Evolutionary conservation across 2,113 vertebrate genomes (phyloP), one percentile per base, ranked within the genome.

Genomic region (Chaetodon trifascialis): DNA sequence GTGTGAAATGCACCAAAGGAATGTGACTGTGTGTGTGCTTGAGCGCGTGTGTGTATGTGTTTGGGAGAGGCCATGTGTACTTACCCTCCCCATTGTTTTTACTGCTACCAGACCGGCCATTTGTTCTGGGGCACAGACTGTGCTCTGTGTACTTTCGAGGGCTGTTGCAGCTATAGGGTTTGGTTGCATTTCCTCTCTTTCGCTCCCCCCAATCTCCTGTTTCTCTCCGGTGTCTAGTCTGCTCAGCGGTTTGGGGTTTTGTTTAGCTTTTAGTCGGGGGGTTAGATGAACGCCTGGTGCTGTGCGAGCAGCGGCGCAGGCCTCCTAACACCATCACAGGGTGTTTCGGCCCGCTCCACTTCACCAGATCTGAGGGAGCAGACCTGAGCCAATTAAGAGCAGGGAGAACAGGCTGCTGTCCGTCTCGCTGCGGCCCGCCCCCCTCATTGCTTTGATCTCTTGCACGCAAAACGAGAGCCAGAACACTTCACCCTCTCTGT

Each of bases 351-450:
- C 89, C 84, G 91, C 91, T 94, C 85, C 91, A 92, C 90, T 92
- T 91, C 93, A 94, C 91, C 82, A 84, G 88, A 93, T 94, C 93
- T 91, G 91, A 94, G 87, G 86, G 73, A 72, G 84, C 86, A 78
- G 87, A 88, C 91, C 92, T 84, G 60, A 89, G 92, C 93, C 90
- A 94, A 94, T 94, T 94, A 94, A 79, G 88, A 90, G 73, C 91
- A 1, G 75, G 73, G 84, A 86, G 90, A 90, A 84, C 72, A 67
- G 80, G 83, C 90, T 73, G 91, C 90, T 93, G 92, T 93, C 90
- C 79, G 76, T 85, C 86, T 86, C 68, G 4, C 88, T 84, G 76
- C 7, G 54, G 79, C 74, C 89, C 80, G 11, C 86, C 88, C 87
- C 23, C 70, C 68, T 17, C 83, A 80, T 74, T 5, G 55, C 93